Percentiles rank a stretch among this genome's conserved stretches.
These are phyloP conservation scores for Alosa alosa DNA, from an alignment of 2,113 vertebrate genomes.

Conservation along the genomic window DNA sequence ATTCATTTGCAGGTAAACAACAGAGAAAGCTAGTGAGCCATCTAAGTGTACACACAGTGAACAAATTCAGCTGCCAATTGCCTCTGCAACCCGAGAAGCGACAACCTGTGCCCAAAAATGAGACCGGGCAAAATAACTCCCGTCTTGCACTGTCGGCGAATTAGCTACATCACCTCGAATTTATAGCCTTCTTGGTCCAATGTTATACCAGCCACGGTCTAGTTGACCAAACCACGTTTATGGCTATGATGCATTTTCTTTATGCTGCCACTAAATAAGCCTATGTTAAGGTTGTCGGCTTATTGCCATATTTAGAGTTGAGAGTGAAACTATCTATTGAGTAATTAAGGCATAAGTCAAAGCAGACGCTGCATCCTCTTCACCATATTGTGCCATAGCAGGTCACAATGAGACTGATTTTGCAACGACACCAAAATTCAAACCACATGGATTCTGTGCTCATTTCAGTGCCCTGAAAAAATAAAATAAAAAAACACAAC, in stretches of 20 bases:
- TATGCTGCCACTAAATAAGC: not conserved
- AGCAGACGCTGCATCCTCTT: not conserved
- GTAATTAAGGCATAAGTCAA: not conserved
- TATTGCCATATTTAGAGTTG: not conserved
- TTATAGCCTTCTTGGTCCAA: not conserved
- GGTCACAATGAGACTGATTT: not conserved
- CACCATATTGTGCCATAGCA: not conserved
- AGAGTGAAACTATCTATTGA: no score
- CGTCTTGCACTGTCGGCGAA: not conserved
- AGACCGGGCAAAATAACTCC: not conserved
- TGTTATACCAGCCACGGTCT: not conserved
- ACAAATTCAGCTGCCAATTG: slow-evolving; percentile 37
- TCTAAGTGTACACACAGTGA: slow-evolving; percentile 86
- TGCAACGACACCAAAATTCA: not conserved
- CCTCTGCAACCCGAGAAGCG: not conserved
- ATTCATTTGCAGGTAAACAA: slow-evolving; percentile 95
- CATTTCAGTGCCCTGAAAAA: not conserved
- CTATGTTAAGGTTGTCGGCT: not conserved
- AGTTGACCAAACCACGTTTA: not conserved
- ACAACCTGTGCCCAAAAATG: not conserved
- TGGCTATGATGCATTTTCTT: not conserved
- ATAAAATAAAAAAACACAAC: not conserved
- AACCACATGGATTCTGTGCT: not conserved
- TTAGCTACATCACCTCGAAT: not conserved
- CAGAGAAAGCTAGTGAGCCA: slow-evolving; percentile 76